Base-by-base conservation (phyloP, 2,888 invertebrate species). In the Stenichneumon culpator region DNA sequence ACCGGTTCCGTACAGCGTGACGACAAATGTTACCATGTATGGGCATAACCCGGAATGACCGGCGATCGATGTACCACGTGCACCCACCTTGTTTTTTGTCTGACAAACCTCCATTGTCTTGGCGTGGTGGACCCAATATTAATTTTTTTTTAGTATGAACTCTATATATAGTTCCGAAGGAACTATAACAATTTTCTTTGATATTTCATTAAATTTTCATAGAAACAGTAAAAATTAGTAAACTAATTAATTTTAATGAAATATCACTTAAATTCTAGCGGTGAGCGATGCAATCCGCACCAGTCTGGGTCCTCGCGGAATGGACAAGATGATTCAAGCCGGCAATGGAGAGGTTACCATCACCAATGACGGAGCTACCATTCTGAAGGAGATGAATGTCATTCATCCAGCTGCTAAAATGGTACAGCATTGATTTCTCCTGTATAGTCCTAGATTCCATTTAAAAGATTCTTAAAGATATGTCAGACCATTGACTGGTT, bases 271-370 rank as follows among this genome's bases (percentile, higher is more conserved):
- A 85, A 89, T 69, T 95, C 96, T 94, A 99, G 99, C 99, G 95
- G 99, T 99, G 78, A 98, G 99, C 87, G 98, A 99, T 98, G 99
- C 99, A 16, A 98, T 99, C 92, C 97, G 99, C 86, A 99, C 99
- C 16, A 99, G 99, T 95, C 95, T 99, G 94, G 99, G 99, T 4
- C 99, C 99, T 25, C 96, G 98, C 89, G 99, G 99, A 87, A 99
- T 99, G 99, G 99, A 99, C 94, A 99, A 99, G 96, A 99, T 99
- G 99, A 99, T 99, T 91, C 99, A 99, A 95, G 95, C 98, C 50
- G 96, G 97, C 50, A 99, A 98, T 95, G 99, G 99, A 7, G 99
- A 99, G 95, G 99, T 99, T 0, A 99, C 99, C 2, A 99, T 99
- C 87, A 99, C 99, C 77, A 99, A 99, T 95, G 99, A 99, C 95